Percentiles rank a stretch among this genome's conserved stretches.
These are phyloP conservation scores for Caenorhabditis sulstoni DNA, from an alignment of 2,888 invertebrate genomes.

Conservation along the genomic window DNA sequence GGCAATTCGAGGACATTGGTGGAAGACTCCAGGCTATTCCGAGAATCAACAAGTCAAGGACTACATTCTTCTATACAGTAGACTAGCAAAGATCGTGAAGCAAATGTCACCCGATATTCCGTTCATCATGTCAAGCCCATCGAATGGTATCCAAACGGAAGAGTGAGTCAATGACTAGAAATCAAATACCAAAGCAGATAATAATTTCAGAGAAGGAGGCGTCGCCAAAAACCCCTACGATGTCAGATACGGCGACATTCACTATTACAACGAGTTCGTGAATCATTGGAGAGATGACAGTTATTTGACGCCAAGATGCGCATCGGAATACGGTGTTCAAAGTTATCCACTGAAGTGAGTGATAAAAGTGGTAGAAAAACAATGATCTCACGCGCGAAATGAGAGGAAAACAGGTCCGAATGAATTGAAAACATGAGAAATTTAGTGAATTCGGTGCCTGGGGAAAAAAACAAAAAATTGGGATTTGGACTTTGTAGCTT, in stretches of 20 bases:
- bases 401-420: not conserved
- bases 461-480: conserved; percentile 42
- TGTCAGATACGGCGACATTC: conserved; percentile 89
- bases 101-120: conserved; percentile 16
- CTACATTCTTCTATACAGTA: conserved; percentile 85
- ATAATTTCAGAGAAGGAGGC: conserved; percentile 85
- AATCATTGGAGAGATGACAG: conserved; percentile 88
- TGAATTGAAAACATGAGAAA: not conserved
- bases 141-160: conserved; percentile 86
- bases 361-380: conserved; percentile 6
- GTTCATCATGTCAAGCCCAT: conserved; percentile 90
- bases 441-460: not conserved
- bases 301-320: conserved; percentile 90
- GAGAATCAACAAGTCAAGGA: conserved; percentile 69
- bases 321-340: conserved; percentile 96
- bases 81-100: conserved; percentile 21
- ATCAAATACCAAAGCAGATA: too few species aligned
- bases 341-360: conserved; percentile 85
- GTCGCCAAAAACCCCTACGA: conserved; percentile 87
- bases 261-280: conserved; percentile 90
- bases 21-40: conserved; percentile 51
- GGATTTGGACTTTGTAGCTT: too few species aligned
- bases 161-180: conserved; percentile 33
- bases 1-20: conserved; percentile 82
- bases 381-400: too few species aligned